Conservation (phyloP, 2,888 invertebrate genomes). For the Entomobrya multifasciata region DNA sequence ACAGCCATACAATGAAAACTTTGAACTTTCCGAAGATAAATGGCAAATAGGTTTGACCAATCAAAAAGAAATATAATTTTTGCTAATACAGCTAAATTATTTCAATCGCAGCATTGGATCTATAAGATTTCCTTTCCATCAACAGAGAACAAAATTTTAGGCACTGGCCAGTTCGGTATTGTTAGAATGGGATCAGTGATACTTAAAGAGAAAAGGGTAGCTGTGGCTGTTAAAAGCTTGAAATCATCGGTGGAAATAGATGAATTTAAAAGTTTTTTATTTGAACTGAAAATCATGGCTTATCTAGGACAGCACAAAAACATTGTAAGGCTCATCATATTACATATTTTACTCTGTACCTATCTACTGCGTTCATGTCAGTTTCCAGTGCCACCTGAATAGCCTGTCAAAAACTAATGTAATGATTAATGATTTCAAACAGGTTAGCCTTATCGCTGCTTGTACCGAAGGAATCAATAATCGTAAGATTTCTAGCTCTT, state of each 20-base stretch:
- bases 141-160: slow-evolving; percentile 69
- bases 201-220: background rate
- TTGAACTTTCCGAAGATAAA: slow-evolving; percentile 58
- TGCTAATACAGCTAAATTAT: too few species aligned
- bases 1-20: slow-evolving; percentile 68
- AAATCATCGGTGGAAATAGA: slow-evolving; percentile 71
- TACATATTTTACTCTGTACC: too few species aligned
- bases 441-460: slow-evolving; percentile 73
- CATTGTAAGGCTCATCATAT: slow-evolving; percentile 70
- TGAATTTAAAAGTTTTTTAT: slow-evolving; percentile 75
- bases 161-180: slow-evolving; percentile 73
- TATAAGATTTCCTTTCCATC: too few species aligned
- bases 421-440: background rate
- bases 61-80: too few species aligned
- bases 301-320: slow-evolving; percentile 73
- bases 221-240: slow-evolving; percentile 72
- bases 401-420: background rate
- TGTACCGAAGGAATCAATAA: slow-evolving; percentile 69
- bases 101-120: too few species aligned
- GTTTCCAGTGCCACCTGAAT: too few species aligned
- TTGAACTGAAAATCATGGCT: slow-evolving; percentile 74
- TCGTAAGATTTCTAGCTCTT: slow-evolving; percentile 64
- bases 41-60: slow-evolving; percentile 75
- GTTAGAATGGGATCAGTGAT: slow-evolving; percentile 70
- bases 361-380: too few species aligned